These are phyloP conservation scores for Podocnemis expansa DNA, from an alignment of 2,113 vertebrate genomes.

Conservation along the genomic window DNA sequence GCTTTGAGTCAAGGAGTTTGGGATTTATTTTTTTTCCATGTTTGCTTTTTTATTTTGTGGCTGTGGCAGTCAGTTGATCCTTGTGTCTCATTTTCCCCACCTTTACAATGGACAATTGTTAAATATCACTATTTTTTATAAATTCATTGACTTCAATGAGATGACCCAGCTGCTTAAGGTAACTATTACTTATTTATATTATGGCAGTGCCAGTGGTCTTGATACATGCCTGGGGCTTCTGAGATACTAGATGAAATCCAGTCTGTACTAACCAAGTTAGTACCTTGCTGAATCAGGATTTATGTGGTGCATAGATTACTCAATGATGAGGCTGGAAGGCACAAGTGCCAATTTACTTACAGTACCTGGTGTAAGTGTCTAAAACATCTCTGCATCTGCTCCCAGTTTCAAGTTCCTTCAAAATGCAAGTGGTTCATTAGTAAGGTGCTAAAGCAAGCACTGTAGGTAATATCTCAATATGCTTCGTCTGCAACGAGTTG, in stretches of 20 bases:
- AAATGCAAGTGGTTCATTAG: not conserved
- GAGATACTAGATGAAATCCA: not conserved
- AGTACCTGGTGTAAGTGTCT: not conserved
- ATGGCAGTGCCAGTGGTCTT: fast-evolving
- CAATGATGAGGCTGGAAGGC: not conserved
- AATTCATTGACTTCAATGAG: not conserved
- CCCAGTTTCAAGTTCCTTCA: not conserved
- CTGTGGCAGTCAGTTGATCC: not conserved
- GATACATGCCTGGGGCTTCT: not conserved
- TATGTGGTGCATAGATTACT: not conserved
- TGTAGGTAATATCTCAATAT: not conserved
- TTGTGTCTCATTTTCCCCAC: fast-evolving
- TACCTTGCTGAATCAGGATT: not conserved
- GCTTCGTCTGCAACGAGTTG: not conserved
- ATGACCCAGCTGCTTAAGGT: fast-evolving
- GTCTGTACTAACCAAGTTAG: not conserved
- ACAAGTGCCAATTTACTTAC: not conserved
- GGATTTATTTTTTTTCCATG: not conserved
- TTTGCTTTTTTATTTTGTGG: not conserved
- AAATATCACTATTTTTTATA: not conserved
- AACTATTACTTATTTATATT: not conserved
- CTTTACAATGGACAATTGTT: not conserved
- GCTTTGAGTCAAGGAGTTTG: not conserved
- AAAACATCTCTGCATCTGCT: not conserved
- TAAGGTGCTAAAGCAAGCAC: not conserved